These are phyloP conservation scores for Felis catus DNA, from an alignment of 2,113 vertebrate genomes.

Conservation along the genomic window F.catus_Fca126_mat1.0 CM031422.1:9903501-9904000, in stretches of 20 bases:
- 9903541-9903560: not conserved
- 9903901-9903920: not conserved
- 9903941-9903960: not conserved
- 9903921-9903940: not conserved
- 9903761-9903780: not conserved
- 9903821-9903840: not conserved
- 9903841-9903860: not conserved
- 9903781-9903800: not conserved
- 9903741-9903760: not conserved
- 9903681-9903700: not conserved
- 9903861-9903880: not conserved
- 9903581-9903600: not conserved
- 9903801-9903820: not conserved
- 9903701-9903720: not conserved
- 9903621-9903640: not conserved
- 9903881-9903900: not conserved
- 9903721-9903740: not conserved
- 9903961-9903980: not conserved
- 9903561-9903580: not conserved
- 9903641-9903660: not conserved
- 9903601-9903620: slow-evolving; percentile 1
- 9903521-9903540: not conserved
- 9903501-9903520: not conserved
- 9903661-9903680: not conserved
- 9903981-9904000: not conserved